Evolutionary conservation across 2,888 invertebrate genomes (phyloP).

Genomic region (Drosophila suboccidentalis): DNA sequence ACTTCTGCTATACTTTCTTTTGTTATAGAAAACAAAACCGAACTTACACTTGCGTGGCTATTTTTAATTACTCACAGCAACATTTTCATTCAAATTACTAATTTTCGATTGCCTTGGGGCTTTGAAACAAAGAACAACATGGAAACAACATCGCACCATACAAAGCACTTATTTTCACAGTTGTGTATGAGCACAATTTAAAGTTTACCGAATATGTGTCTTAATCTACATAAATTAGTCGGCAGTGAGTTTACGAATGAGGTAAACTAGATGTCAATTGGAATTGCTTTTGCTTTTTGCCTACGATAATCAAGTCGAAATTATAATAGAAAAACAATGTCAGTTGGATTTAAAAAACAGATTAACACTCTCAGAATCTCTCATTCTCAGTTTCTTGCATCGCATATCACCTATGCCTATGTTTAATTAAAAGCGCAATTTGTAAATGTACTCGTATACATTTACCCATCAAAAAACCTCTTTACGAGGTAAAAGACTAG

Average conservation of each 20-base stretch:
- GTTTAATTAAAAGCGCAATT: constrained; percentile 59
- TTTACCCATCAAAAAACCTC: too few relatives aligned
- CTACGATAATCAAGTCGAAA: neutral
- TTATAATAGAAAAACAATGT: neutral
- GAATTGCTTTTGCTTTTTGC: neutral
- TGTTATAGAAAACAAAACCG: constrained; percentile 23
- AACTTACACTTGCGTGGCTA: constrained; percentile 11
- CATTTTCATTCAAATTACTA: constrained; percentile 23
- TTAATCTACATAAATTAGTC: constrained; percentile 8
- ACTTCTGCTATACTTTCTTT: constrained; percentile 32
- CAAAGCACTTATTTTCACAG: constrained; percentile 28
- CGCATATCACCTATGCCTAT: neutral
- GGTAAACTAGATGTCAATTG: constrained; percentile 5
- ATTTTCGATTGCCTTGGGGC: constrained; percentile 33
- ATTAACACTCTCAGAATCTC: too few relatives aligned
- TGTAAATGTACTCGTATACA: neutral
- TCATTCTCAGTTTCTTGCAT: too few relatives aligned
- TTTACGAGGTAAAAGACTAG: too few relatives aligned
- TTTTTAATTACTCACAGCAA: constrained; percentile 41
- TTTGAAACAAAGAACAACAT: constrained; percentile 8
- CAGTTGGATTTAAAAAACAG: too few relatives aligned
- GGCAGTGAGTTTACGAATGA: neutral
- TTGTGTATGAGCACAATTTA: constrained; percentile 21
- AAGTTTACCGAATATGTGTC: constrained; percentile 27
- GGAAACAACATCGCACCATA: neutral